Evolutionary conservation across 2,797 vertebrate species (phyloP), one percentile per base, ranked within the genome.

Genomic region (Botia almorhae): DNA sequence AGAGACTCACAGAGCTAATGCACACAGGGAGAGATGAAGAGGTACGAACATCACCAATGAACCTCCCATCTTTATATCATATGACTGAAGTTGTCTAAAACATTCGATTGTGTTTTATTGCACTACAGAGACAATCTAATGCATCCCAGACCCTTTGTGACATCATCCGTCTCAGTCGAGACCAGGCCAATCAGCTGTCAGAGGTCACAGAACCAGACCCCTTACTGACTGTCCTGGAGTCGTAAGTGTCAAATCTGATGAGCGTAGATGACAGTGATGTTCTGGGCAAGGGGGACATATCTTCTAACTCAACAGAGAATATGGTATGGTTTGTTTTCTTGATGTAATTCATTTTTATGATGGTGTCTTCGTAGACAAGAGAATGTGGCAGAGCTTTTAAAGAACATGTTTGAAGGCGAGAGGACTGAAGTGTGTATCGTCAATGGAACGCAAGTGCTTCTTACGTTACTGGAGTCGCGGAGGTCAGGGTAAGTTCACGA

Each of bases 91-190:
- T 29, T 56, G 63, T 39, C 26, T 19, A 48, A 36, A 21, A 26
- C 21, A 56, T 68, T 76, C 12, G 78, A 23, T 46, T 69, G 21
- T 8, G 13, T 50, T 33, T 70, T 58, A 29, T 14, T 85, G 43
- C 6, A 10, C 46, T 87, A 26, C 90, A 95, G 94, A 95, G 94
- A 94, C 94, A 99, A 93, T 98, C 97, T 76, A 99, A 99, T 4
- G 97, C 97, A 73, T 98, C 97, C 83, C 98, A 99, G 89, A 97
- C 97, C 26, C 94, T 99, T 87, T 99, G 97, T 85, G 98, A 99
- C 90, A 96, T 99, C 86, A 93, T 99, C 82, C 94, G 97, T 87
- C 91, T 99, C 89, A 97, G 97, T 94, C 93, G 97, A 91, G 98
- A 99, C 93, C 98, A 99, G 94, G 94, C 95, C 90, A 93, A 90